These are phyloP conservation scores for Pinna nobilis DNA, from an alignment of 1,140 invertebrate genomes.

Conservation along the genomic window DNA sequence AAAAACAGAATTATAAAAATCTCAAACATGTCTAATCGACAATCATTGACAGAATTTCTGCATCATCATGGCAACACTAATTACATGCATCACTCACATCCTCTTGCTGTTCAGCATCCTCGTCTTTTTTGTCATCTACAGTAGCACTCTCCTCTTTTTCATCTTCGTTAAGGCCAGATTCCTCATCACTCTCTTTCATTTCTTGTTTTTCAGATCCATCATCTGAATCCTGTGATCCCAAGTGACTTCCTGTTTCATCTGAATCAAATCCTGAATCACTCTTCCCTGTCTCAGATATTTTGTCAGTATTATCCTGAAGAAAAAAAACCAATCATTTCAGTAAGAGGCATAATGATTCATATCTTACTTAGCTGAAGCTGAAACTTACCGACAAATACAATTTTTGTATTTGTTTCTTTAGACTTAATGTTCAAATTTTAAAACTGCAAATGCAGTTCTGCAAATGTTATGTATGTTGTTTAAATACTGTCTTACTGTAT, in stretches of 20 bases:
- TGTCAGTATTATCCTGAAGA: not conserved
- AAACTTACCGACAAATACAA: not conserved
- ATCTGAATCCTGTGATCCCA: not conserved
- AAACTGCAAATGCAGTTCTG: not conserved
- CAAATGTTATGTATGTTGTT: not conserved
- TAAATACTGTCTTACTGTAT: no score
- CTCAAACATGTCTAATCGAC: no score
- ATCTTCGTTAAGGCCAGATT: not conserved
- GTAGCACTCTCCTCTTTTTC: not conserved
- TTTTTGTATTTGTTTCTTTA: not conserved
- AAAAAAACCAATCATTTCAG: no score
- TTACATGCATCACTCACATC: not conserved
- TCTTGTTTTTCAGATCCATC: not conserved
- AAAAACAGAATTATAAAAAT: no score
- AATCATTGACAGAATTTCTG: not conserved
- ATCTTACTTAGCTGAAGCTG: not conserved
- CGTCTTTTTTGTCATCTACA: not conserved
- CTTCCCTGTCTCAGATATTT: constrained; percentile 5
- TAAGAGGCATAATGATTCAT: not conserved
- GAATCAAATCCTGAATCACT: constrained; percentile 24
- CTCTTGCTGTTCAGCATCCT: no score
- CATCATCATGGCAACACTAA: not conserved
- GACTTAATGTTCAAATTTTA: not conserved
- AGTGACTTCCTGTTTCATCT: constrained; percentile 15
- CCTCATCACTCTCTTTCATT: not conserved